Conservation (phyloP, 2,113 vertebrate species). For the Aphelocoma coerulescens region DNA sequence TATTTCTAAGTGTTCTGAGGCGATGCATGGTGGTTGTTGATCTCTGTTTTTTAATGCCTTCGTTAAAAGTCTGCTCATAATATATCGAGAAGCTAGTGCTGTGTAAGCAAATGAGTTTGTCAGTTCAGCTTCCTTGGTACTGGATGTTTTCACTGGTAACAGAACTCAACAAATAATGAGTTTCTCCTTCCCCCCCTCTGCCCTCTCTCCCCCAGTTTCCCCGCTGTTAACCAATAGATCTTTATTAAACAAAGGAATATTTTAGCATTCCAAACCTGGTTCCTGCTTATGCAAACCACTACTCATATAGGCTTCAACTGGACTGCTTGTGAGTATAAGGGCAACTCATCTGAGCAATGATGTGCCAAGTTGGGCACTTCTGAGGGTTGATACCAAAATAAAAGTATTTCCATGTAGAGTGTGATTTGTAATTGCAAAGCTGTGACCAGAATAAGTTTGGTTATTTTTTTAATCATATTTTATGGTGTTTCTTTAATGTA, state of each 20-base stretch:
- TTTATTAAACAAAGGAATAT: conserved; percentile 61
- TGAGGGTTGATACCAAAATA: background rate
- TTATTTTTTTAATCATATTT: background rate
- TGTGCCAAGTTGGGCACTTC: background rate
- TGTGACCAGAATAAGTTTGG: conserved; percentile 41
- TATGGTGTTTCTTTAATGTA: conserved; percentile 55
- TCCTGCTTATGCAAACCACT: conserved; percentile 17
- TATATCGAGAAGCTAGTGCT: conserved; percentile 52
- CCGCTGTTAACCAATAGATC: conserved; percentile 46
- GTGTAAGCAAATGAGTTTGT: conserved; percentile 50
- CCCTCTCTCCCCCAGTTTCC: background rate
- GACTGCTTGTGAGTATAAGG: background rate
- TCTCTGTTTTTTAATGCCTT: conserved; percentile 62
- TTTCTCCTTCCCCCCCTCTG: background rate
- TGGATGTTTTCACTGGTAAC: conserved; percentile 54
- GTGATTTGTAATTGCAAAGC: conserved; percentile 55
- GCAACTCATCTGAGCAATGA: background rate
- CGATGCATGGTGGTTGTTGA: conserved; percentile 80
- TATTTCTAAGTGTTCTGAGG: conserved; percentile 75
- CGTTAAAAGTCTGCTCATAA: conserved; percentile 59
- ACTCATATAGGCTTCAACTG: background rate
- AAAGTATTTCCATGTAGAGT: conserved; percentile 29
- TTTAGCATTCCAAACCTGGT: conserved; percentile 62
- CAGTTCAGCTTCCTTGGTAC: conserved; percentile 23
- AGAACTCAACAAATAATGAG: conserved; percentile 51